These are phyloP conservation scores for Gobionotothen gibberifrons DNA, from an alignment of 2,797 vertebrate species.

Conservation along the genomic window DNA sequence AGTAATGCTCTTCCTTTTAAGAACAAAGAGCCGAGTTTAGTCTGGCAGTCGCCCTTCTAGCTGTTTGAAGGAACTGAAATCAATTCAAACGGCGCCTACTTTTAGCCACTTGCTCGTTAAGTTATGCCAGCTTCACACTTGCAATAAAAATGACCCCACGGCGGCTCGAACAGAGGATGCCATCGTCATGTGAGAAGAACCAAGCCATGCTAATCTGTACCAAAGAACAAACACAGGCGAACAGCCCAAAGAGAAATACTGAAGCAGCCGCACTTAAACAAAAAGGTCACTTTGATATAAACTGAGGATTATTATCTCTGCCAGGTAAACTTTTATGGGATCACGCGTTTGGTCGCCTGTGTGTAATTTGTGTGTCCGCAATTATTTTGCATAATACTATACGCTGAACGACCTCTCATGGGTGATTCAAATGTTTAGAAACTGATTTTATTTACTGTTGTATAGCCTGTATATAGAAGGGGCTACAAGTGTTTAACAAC, in stretches of 20 bases:
- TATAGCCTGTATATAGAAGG: no score
- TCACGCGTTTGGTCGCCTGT: no score
- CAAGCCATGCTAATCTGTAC: slow-evolving; percentile 37
- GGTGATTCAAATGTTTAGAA: no score
- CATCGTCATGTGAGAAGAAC: slow-evolving; percentile 58
- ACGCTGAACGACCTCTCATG: no score
- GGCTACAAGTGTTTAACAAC: no score
- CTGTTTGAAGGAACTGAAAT: slow-evolving; percentile 45
- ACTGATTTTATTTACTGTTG: no score
- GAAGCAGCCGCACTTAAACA: neutral
- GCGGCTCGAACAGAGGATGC: slow-evolving; percentile 40
- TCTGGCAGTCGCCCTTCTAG: slow-evolving; percentile 36
- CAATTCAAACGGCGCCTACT: slow-evolving; percentile 33
- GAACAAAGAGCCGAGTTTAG: slow-evolving; percentile 50
- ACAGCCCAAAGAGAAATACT: slow-evolving; percentile 13
- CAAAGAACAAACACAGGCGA: slow-evolving; percentile 45
- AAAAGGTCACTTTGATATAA: slow-evolving; percentile 14
- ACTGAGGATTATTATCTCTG: neutral
- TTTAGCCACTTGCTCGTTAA: slow-evolving; percentile 51
- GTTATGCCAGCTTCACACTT: slow-evolving; percentile 57
- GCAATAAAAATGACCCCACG: slow-evolving; percentile 28
- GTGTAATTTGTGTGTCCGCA: no score
- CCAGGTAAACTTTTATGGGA: no score
- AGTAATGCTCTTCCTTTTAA: slow-evolving; percentile 8
- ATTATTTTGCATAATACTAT: no score